Evolutionary conservation across 2,113 vertebrate genomes (phyloP).

Genomic region (Columba livia): DNA sequence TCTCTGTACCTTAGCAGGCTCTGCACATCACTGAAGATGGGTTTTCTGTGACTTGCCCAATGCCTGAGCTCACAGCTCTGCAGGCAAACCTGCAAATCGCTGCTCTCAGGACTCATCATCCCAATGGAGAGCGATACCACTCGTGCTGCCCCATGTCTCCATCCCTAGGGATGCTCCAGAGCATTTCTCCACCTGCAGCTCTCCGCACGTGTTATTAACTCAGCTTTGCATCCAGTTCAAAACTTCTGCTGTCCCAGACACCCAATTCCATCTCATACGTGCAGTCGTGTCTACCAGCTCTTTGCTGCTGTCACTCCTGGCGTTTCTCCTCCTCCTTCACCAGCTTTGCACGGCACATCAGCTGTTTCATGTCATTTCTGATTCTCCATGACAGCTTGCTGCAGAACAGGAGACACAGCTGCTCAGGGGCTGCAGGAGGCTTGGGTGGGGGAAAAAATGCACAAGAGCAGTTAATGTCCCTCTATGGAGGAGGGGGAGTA

Average conservation of each 20-base stretch:
- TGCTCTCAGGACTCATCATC: not conserved
- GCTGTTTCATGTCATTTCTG: constrained; percentile 82
- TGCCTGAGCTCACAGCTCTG: not conserved
- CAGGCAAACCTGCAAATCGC: not conserved
- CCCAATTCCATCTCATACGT: constrained; percentile 63
- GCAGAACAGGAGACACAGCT: not conserved
- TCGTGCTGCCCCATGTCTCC: not conserved
- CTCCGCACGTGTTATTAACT: fast-evolving
- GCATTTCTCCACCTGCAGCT: not conserved
- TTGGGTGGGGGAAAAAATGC: fast-evolving
- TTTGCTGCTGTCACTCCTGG: constrained; percentile 80
- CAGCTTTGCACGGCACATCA: constrained; percentile 79
- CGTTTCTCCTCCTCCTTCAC: constrained; percentile 84
- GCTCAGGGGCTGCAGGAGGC: not conserved
- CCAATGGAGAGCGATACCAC: not conserved
- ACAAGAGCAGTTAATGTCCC: not conserved
- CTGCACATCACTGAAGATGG: not conserved
- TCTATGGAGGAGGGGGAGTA: not conserved
- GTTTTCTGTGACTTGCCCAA: not conserved
- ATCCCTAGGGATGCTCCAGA: not conserved
- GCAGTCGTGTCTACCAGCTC: constrained; percentile 80
- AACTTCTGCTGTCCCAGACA: not conserved
- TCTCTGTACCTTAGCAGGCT: not conserved
- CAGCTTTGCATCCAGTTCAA: not conserved
- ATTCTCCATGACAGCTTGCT: constrained; percentile 87